Evolutionary conservation across 2,113 vertebrate species (phyloP).

Genomic region (Pachypanchax playfairii): DNA sequence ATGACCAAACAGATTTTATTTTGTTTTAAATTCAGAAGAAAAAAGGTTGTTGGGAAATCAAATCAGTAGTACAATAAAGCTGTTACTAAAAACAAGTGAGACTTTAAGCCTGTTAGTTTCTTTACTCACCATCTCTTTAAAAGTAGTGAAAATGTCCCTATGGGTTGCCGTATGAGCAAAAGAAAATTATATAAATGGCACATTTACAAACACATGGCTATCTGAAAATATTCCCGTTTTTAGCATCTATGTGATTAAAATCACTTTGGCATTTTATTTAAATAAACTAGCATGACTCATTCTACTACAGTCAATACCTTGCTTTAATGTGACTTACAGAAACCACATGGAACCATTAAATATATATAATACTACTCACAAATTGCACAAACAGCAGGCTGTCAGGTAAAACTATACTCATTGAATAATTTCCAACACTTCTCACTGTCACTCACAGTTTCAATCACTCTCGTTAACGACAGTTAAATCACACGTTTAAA

Average conservation of each 20-base stretch:
- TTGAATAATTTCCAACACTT: slow-evolving; percentile 16
- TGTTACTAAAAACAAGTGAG: too few relatives aligned
- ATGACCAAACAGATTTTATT: too few relatives aligned
- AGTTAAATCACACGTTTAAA: slow-evolving; percentile 1
- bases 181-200: too few relatives aligned
- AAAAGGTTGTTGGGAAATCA: too few relatives aligned
- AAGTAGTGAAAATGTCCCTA: too few relatives aligned
- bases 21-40: too few relatives aligned
- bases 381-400: not conserved
- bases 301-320: not conserved
- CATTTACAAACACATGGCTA: not conserved
- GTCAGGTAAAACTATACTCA: slow-evolving; percentile 1
- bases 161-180: too few relatives aligned
- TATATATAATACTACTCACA: not conserved
- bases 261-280: not conserved
- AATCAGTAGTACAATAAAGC: too few relatives aligned
- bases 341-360: not conserved
- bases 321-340: not conserved
- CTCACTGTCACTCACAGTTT: slow-evolving; percentile 21
- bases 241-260: too few relatives aligned
- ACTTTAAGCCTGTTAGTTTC: too few relatives aligned
- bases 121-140: too few relatives aligned
- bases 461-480: slow-evolving; percentile 7
- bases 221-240: too few relatives aligned
- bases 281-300: slow-evolving; percentile 6